Evolutionary conservation across 2,797 vertebrate genomes (phyloP).

Genomic region (Phoebastria nigripes): DNA sequence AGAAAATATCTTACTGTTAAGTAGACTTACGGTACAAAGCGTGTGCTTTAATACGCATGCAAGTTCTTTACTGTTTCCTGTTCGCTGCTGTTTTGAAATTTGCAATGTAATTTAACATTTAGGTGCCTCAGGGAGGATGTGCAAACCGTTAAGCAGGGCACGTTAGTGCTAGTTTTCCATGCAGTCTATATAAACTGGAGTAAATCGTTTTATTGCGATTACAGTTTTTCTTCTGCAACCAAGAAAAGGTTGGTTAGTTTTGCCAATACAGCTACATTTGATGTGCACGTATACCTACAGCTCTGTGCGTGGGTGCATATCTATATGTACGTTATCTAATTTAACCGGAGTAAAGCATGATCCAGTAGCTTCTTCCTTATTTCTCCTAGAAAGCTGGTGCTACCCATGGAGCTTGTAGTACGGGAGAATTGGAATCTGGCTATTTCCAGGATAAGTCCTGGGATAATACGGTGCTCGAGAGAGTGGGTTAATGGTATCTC

Average conservation of each 20-base stretch:
- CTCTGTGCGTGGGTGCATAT: background rate
- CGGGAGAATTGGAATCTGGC: background rate
- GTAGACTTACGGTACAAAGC: background rate
- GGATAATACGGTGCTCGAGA: background rate
- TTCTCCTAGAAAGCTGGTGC: background rate
- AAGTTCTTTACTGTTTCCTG: background rate
- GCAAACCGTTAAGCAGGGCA: background rate
- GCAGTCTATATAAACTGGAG: background rate
- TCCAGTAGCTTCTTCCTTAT: background rate
- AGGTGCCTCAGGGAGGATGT: background rate
- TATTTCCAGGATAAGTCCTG: background rate
- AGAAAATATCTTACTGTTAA: rapidly evolving
- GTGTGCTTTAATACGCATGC: background rate
- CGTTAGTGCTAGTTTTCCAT: background rate
- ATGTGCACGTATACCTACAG: background rate
- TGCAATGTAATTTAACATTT: background rate
- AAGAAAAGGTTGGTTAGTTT: background rate
- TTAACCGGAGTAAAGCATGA: background rate
- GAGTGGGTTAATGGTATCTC: background rate
- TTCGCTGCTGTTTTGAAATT: background rate
- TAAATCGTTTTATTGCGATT: background rate
- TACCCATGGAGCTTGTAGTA: background rate
- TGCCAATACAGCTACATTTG: background rate
- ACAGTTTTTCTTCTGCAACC: background rate
- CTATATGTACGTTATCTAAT: rapidly evolving